Percentiles rank a stretch among this genome's conserved stretches.
Conservation (phyloP, 2,888 invertebrate genomes). For the Belgica antarctica region DNA sequence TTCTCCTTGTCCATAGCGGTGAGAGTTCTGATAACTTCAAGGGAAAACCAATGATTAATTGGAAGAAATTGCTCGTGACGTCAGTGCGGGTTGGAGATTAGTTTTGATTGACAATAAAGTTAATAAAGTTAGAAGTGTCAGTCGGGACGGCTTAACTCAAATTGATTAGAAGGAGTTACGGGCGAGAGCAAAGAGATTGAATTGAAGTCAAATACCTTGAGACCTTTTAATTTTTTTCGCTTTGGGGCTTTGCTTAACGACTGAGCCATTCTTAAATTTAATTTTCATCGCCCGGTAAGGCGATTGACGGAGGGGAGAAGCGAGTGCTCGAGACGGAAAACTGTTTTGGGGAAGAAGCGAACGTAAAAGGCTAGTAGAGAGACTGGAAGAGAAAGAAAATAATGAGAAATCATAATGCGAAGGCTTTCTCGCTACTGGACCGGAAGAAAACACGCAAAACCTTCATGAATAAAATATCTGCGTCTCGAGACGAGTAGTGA, state of each 20-base stretch:
- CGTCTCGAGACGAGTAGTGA: not conserved
- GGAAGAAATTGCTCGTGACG: not conserved
- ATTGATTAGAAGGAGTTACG: not conserved
- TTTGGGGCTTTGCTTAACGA: slow-evolving; percentile 29
- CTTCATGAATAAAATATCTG: not conserved
- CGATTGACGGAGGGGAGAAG: slow-evolving; percentile 4
- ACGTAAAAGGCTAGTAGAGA: slow-evolving; percentile 13
- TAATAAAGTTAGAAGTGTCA: slow-evolving; percentile 6
- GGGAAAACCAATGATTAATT: not conserved
- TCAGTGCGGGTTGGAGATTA: not conserved
- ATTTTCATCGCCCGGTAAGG: slow-evolving; percentile 37
- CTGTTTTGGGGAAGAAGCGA: slow-evolving; percentile 1
- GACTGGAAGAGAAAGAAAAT: slow-evolving; percentile 16
- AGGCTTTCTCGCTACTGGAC: no score
- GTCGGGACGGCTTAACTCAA: not conserved
- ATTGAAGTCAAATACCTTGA: slow-evolving; percentile 31
- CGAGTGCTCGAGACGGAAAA: not conserved
- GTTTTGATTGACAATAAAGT: slow-evolving; percentile 1
- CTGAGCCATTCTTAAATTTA: slow-evolving; percentile 41
- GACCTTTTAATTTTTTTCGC: slow-evolving; percentile 21
- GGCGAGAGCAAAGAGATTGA: not conserved
- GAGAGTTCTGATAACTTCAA: slow-evolving; percentile 33
- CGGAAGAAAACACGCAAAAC: not conserved
- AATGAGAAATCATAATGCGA: not conserved
- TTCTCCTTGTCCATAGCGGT: slow-evolving; percentile 33